Percentiles rank a stretch among this genome's conserved stretches.
phyloP scores from a whole-genome alignment of 2,797 vertebrate species.

The Novumbra hubbsi region DNA sequence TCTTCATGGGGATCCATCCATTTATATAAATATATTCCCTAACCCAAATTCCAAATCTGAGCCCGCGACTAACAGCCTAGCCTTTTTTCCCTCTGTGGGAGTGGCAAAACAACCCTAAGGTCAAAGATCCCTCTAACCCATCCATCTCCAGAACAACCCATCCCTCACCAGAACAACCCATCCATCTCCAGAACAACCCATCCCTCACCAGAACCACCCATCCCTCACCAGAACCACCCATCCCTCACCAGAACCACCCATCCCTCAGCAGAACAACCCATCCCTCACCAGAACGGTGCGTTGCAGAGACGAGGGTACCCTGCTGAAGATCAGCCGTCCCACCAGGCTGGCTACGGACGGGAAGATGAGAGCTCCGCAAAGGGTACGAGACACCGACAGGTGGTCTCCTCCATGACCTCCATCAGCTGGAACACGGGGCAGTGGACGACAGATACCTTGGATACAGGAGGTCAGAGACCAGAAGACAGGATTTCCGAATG shows the following conservation, averaged over 20 bases:
- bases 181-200: slow-evolving; percentile 64
- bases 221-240: slow-evolving; percentile 64
- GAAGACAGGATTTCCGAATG: background rate
- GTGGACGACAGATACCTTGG: slow-evolving; percentile 52
- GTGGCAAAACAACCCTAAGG: too few relatives aligned
- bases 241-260: slow-evolving; percentile 64
- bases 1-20: too few relatives aligned
- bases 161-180: slow-evolving; percentile 64
- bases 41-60: too few relatives aligned
- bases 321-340: slow-evolving; percentile 71
- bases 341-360: slow-evolving; percentile 75
- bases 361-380: slow-evolving; percentile 78
- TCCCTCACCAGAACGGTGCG: slow-evolving; percentile 72
- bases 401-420: slow-evolving; percentile 60
- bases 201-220: slow-evolving; percentile 64
- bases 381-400: slow-evolving; percentile 74
- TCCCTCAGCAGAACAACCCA: slow-evolving; percentile 64
- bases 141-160: too few relatives aligned
- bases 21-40: too few relatives aligned
- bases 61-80: too few relatives aligned
- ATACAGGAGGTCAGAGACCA: background rate
- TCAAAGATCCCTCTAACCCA: too few relatives aligned
- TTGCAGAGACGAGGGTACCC: slow-evolving; percentile 71
- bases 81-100: too few relatives aligned
- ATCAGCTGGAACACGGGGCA: slow-evolving; percentile 58